These are phyloP conservation scores for Tetraodon nigroviridis DNA, from an alignment of 2,113 vertebrate species.

Conservation along the genomic window DNA sequence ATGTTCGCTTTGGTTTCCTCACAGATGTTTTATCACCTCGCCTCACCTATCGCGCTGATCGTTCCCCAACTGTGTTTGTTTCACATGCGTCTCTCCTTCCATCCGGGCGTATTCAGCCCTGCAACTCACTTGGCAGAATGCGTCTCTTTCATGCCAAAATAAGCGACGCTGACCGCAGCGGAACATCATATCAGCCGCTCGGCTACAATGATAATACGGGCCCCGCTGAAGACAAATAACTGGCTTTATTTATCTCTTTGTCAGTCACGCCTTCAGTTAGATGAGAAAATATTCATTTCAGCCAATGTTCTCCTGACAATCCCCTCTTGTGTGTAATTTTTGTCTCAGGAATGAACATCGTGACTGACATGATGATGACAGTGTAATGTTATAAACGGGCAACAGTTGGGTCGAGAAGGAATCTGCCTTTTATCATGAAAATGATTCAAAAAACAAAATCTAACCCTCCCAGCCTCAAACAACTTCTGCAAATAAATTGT, in stretches of 20 bases:
- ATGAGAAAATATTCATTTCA: conserved; percentile 15
- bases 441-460: too few relatives aligned
- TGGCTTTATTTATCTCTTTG: conserved; percentile 18
- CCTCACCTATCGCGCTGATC: conserved; percentile 30
- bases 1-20: conserved; percentile 6
- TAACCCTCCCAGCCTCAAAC: conserved; percentile 19
- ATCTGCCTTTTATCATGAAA: too few relatives aligned
- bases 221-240: conserved; percentile 22
- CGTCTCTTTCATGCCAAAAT: conserved; percentile 21
- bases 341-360: conserved; percentile 6
- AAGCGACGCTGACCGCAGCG: conserved; percentile 31
- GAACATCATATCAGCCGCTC: conserved; percentile 13
- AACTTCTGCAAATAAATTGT: conserved; percentile 38
- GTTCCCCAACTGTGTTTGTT: conserved; percentile 37
- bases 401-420: too few relatives aligned
- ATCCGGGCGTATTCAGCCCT: conserved; percentile 29
- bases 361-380: background rate
- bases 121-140: conserved; percentile 32
- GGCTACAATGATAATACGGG: conserved; percentile 20
- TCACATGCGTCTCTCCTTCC: conserved; percentile 32
- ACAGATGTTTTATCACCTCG: conserved; percentile 39
- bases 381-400: too few relatives aligned
- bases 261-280: conserved; percentile 15
- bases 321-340: background rate
- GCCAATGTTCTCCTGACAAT: conserved; percentile 8